phyloP scores from a whole-genome alignment of 2,888 invertebrate species.

The Lepidochitona cinerea region DNA sequence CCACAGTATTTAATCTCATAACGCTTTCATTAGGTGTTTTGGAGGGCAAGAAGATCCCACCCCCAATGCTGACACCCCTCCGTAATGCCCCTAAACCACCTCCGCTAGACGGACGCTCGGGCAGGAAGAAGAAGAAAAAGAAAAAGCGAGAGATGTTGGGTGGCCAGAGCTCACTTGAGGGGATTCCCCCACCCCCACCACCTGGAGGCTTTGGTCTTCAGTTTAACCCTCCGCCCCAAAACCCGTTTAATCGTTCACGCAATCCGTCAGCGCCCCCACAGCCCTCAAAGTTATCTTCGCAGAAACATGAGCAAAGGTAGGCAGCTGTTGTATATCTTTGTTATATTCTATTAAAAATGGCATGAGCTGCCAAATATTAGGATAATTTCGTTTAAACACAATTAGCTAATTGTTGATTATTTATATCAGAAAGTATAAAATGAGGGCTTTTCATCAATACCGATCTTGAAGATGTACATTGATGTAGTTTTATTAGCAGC shows the following conservation, averaged over 20 bases:
- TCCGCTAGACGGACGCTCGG: slow-evolving; percentile 34
- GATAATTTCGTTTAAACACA: no score
- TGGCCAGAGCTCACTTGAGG: slow-evolving; percentile 24
- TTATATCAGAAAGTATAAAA: no score
- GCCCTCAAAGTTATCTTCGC: slow-evolving; percentile 46
- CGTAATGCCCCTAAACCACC: slow-evolving; percentile 59
- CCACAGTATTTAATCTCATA: no score
- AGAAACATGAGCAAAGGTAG: slow-evolving; percentile 33
- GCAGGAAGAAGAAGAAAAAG: slow-evolving; percentile 45
- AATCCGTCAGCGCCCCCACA: slow-evolving; percentile 35
- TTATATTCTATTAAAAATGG: no score
- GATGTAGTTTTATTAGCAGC: no score
- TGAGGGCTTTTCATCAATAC: no score
- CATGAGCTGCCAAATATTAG: no score
- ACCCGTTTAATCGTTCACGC: slow-evolving; percentile 36
- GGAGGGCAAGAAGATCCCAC: slow-evolving; percentile 56
- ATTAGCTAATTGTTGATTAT: no score
- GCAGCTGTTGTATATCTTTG: no score
- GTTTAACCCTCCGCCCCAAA: slow-evolving; percentile 56
- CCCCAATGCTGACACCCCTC: slow-evolving; percentile 57
- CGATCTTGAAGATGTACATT: no score
- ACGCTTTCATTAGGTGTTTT: slow-evolving; percentile 46
- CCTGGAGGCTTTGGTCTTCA: slow-evolving; percentile 58
- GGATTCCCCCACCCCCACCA: slow-evolving; percentile 50
- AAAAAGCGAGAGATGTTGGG: slow-evolving; percentile 30